Evolutionary conservation across 1,140 invertebrate species (phyloP).

Genomic region (Lanistes nyassanus): DNA sequence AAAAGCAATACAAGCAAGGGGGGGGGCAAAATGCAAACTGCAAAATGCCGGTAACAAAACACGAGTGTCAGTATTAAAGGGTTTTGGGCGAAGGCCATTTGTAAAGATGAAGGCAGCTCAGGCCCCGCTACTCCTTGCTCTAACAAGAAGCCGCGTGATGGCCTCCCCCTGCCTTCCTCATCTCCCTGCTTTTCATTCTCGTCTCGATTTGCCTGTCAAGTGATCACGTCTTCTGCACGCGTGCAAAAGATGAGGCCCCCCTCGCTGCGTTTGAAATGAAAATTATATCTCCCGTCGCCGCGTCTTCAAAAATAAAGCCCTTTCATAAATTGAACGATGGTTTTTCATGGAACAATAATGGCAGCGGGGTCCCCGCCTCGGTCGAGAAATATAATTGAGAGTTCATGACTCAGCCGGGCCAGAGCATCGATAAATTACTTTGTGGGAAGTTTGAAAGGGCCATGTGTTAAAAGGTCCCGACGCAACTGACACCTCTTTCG

Average conservation of each 20-base stretch:
- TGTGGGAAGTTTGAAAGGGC: constrained; percentile 11
- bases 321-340: constrained; percentile 21
- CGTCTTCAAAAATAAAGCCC: constrained; percentile 7
- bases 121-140: too few relatives aligned
- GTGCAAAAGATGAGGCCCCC: constrained; percentile 10
- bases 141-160: not conserved
- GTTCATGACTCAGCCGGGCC: constrained; percentile 20
- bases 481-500: constrained; percentile 3
- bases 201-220: constrained; percentile 14
- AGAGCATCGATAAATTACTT: constrained; percentile 19
- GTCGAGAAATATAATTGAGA: not conserved
- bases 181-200: constrained; percentile 2
- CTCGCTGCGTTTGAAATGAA: constrained; percentile 25
- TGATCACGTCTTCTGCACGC: not conserved
- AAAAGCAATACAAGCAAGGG: too few relatives aligned
- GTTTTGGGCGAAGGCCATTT: too few relatives aligned
- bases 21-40: too few relatives aligned
- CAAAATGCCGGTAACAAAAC: too few relatives aligned
- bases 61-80: too few relatives aligned
- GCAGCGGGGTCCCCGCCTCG: not conserved
- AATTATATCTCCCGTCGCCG: constrained; percentile 26
- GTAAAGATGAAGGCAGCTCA: too few relatives aligned
- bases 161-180: not conserved
- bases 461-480: constrained; percentile 13
- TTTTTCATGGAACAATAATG: constrained; percentile 16